Conservation (phyloP, 2,888 invertebrate genomes). For the Amiota communis region DNA sequence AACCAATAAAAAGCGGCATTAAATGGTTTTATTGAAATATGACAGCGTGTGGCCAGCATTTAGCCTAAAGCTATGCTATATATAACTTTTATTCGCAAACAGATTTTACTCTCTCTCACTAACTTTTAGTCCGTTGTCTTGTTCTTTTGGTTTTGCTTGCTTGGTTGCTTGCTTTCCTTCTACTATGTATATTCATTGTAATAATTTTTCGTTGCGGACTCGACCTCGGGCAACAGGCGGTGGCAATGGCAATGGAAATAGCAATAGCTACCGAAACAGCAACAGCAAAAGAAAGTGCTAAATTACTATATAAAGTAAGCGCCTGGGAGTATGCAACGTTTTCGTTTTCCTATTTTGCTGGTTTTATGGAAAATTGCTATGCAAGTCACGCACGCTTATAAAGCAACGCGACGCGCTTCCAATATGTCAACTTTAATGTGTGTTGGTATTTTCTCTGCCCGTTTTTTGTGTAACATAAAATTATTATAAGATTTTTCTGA, state of each 20-base stretch:
- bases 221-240: too few species aligned
- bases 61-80: constrained; percentile 10
- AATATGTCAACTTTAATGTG: constrained; percentile 8
- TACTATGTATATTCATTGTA: not conserved
- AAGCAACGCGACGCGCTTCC: constrained; percentile 4
- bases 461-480: not conserved
- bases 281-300: too few species aligned
- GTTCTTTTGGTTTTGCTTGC: not conserved
- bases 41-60: not conserved
- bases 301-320: not conserved
- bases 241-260: too few species aligned
- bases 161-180: not conserved
- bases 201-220: too few species aligned
- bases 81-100: not conserved
- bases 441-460: not conserved
- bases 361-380: constrained; percentile 13
- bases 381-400: constrained; percentile 19
- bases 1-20: constrained; percentile 18
- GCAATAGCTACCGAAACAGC: too few species aligned
- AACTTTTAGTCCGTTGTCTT: too few species aligned
- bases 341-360: not conserved
- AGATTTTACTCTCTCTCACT: too few species aligned
- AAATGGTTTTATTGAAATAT: constrained; percentile 13
- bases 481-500: not conserved
- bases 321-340: not conserved